These are phyloP conservation scores for Tetrax tetrax DNA, from an alignment of 2,113 vertebrate species.

Conservation along the genomic window DNA sequence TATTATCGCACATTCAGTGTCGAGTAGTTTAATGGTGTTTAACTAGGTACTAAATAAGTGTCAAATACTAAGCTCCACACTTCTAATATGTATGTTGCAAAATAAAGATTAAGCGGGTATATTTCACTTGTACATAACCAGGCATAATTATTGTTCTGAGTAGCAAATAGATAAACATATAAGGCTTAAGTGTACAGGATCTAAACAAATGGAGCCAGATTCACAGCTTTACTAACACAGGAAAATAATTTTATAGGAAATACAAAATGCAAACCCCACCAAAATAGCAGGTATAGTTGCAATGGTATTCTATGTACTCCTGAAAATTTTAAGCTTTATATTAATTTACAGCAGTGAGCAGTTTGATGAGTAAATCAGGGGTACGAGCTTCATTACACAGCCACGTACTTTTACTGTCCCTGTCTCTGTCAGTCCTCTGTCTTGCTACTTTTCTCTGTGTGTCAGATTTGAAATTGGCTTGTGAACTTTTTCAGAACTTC, in stretches of 20 bases:
- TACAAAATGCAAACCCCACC: background rate
- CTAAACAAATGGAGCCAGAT: background rate
- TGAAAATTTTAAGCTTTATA: background rate
- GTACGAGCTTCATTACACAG: background rate
- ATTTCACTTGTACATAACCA: background rate
- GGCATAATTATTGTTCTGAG: background rate
- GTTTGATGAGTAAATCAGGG: background rate
- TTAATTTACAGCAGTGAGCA: background rate
- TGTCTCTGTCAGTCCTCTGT: background rate
- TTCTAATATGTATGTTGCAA: background rate
- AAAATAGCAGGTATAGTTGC: background rate
- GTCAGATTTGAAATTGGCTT: background rate
- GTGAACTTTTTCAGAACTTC: background rate
- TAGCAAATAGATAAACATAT: background rate
- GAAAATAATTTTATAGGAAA: background rate
- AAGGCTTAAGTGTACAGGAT: background rate
- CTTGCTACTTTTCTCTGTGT: background rate
- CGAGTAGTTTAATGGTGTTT: background rate
- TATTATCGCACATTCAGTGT: background rate
- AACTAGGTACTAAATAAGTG: slow-evolving; percentile 10
- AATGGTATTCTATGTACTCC: background rate
- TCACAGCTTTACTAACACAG: background rate
- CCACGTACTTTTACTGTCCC: background rate
- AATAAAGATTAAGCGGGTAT: background rate
- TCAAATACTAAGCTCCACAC: background rate